Conservation (phyloP, 2,888 invertebrate species). For the Yponomeuta sedellus region DNA sequence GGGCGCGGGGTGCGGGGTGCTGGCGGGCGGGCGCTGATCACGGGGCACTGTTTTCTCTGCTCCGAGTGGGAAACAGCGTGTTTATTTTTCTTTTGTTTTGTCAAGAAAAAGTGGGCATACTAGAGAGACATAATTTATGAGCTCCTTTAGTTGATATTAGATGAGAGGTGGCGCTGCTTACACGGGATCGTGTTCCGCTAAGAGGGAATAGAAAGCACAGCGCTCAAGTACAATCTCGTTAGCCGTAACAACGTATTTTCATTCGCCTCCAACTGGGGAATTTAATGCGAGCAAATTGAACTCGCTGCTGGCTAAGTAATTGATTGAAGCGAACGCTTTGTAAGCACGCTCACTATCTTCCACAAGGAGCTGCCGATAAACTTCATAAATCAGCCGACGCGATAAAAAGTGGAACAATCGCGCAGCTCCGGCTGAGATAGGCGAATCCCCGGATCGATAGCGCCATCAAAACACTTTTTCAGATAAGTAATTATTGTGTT, state of each 20-base stretch:
- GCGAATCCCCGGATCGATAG: background rate
- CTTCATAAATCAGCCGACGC: slow-evolving; percentile 50
- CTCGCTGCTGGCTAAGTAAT: slow-evolving; percentile 48
- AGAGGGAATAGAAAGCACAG: background rate
- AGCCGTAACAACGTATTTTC: background rate
- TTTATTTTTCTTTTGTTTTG: background rate
- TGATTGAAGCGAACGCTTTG: slow-evolving; percentile 55
- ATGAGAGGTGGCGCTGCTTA: too few species aligned
- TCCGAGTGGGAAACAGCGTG: background rate
- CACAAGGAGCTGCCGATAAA: slow-evolving; percentile 46
- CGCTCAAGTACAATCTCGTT: background rate
- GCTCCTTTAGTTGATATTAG: too few species aligned
- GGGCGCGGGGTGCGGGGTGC: background rate
- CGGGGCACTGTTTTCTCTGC: too few species aligned
- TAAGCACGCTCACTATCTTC: slow-evolving; percentile 42
- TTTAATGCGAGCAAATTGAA: slow-evolving; percentile 41
- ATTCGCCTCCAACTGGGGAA: slow-evolving; percentile 1
- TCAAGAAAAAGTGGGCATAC: too few species aligned
- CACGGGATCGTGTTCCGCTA: background rate
- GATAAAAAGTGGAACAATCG: slow-evolving; percentile 48
- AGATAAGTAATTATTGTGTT: background rate
- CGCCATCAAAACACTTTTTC: slow-evolving; percentile 4
- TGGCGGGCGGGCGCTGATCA: background rate
- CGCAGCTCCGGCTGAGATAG: slow-evolving; percentile 3
- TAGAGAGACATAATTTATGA: too few species aligned